These are phyloP conservation scores for Gymnoscopelus braueri DNA, from an alignment of 2,797 vertebrate genomes.

Conservation along the genomic window DNA sequence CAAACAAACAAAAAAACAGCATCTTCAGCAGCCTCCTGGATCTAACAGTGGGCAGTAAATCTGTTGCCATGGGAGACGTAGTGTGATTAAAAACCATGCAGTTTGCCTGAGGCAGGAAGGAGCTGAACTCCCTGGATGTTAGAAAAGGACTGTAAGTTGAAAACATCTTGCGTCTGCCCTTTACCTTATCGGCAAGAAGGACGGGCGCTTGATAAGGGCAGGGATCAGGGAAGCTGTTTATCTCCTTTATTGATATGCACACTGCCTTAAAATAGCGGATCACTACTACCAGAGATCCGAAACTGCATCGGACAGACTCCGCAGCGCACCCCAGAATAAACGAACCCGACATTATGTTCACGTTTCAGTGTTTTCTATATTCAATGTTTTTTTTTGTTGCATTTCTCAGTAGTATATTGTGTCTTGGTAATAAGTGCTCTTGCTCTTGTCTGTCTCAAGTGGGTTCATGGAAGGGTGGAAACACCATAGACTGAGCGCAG, in stretches of 20 bases:
- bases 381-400: slow-evolving; percentile 35
- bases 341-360: slow-evolving; percentile 10
- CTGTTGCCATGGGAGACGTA: slow-evolving; percentile 53
- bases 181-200: slow-evolving; percentile 37
- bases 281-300: slow-evolving; percentile 28
- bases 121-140: slow-evolving; percentile 48
- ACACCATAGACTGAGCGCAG: slow-evolving; percentile 53
- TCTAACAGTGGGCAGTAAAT: slow-evolving; percentile 65
- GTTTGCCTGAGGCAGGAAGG: slow-evolving; percentile 52
- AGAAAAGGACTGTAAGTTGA: slow-evolving; percentile 8
- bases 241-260: slow-evolving; percentile 51
- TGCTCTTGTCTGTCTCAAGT: slow-evolving; percentile 45
- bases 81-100: slow-evolving; percentile 29
- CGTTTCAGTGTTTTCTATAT: slow-evolving; percentile 56
- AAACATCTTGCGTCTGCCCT: slow-evolving; percentile 48
- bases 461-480: slow-evolving; percentile 30
- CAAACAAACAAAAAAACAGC: slow-evolving; percentile 60
- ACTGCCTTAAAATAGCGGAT: slow-evolving; percentile 39
- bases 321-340: slow-evolving; percentile 46
- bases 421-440: slow-evolving; percentile 53
- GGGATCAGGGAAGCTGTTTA: slow-evolving; percentile 52
- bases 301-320: slow-evolving; percentile 17
- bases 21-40: slow-evolving; percentile 75
- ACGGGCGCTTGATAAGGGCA: slow-evolving; percentile 54
- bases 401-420: slow-evolving; percentile 72